Percentiles rank a stretch among this genome's conserved stretches.
These are phyloP conservation scores for Melanotaenia boesemani DNA, from an alignment of 2,797 vertebrate genomes.

Conservation along the genomic window DNA sequence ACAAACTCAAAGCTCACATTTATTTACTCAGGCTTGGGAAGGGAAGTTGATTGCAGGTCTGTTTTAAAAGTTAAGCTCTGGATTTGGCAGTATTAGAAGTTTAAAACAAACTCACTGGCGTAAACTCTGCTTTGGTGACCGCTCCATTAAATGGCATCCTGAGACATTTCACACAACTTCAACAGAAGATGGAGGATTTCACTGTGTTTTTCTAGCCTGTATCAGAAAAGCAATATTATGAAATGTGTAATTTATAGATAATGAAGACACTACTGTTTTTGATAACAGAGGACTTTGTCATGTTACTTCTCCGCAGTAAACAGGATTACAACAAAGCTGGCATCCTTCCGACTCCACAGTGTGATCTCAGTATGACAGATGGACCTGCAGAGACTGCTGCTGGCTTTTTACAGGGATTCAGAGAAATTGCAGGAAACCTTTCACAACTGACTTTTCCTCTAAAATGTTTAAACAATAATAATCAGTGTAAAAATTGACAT, in stretches of 20 bases:
- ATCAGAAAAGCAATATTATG: too few species aligned
- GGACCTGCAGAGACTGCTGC: conserved; percentile 45
- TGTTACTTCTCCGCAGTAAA: conserved; percentile 33
- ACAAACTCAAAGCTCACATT: too few species aligned
- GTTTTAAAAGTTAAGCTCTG: too few species aligned
- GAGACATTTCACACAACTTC: too few species aligned
- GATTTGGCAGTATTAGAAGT: too few species aligned
- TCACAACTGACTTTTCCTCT: conserved; percentile 16
- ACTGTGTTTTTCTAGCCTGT: too few species aligned
- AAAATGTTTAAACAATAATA: neutral
- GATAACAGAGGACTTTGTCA: conserved; percentile 5
- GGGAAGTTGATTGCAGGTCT: too few species aligned
- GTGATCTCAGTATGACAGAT: conserved; percentile 70
- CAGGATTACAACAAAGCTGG: conserved; percentile 51
- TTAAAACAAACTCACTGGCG: too few species aligned
- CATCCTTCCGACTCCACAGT: conserved; percentile 14
- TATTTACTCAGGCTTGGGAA: too few species aligned
- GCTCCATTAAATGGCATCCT: too few species aligned
- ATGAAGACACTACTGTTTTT: neutral
- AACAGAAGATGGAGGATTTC: too few species aligned
- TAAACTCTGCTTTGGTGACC: too few species aligned
- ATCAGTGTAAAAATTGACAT: neutral
- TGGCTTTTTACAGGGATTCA: conserved; percentile 52
- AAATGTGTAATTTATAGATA: neutral
- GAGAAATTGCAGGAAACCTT: conserved; percentile 31